phyloP scores from a whole-genome alignment of 2,797 vertebrate species.

The Alosa sapidissima region DNA sequence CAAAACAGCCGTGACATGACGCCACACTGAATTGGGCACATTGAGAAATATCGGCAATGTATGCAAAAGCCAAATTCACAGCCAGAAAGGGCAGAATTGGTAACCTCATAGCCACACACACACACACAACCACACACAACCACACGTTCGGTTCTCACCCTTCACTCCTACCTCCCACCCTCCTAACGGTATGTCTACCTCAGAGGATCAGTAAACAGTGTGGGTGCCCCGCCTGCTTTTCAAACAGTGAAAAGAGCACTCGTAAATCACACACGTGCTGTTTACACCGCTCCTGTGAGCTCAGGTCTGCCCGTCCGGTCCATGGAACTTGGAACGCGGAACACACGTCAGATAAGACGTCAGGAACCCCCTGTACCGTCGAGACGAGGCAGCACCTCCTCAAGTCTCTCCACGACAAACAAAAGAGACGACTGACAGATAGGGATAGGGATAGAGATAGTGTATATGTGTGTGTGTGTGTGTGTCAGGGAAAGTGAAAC shows the following conservation, averaged over 20 bases:
- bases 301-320: background rate
- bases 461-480: no score
- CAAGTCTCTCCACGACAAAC: no score
- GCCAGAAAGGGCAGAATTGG: no score
- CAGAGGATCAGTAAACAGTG: background rate
- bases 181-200: background rate
- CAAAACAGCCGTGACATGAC: no score
- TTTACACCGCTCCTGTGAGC: background rate
- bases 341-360: background rate
- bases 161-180: background rate
- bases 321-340: background rate
- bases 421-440: no score
- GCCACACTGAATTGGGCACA: no score
- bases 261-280: conserved; percentile 24
- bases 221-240: conserved; percentile 27
- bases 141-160: background rate
- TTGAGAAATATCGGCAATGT: no score
- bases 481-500: no score
- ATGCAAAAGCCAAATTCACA: no score
- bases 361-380: background rate
- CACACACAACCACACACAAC: background rate
- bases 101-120: no score
- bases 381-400: no score
- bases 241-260: conserved; percentile 40
- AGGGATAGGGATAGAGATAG: no score